phyloP scores from a whole-genome alignment of 2,888 invertebrate species.

The Onchidella celtica region DNA sequence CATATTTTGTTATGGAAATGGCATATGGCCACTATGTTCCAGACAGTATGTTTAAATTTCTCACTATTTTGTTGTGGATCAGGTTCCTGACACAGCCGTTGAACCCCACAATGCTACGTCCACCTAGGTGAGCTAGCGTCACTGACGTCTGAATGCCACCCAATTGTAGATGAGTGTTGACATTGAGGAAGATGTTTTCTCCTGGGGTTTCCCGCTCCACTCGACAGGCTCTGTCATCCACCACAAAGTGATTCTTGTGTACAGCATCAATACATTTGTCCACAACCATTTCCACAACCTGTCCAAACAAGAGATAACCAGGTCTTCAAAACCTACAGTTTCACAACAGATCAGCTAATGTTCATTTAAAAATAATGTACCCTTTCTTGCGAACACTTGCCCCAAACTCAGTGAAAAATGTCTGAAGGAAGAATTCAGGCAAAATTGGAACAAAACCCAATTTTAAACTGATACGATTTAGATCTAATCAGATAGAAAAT shows the following conservation, averaged over 20 bases:
- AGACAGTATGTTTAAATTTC: too few species aligned
- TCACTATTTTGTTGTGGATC: conserved; percentile 91
- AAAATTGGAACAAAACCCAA: too few species aligned
- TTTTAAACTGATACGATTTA: too few species aligned
- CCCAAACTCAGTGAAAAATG: too few species aligned
- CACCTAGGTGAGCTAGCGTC: conserved; percentile 50
- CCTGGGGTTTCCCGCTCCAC: conserved; percentile 94
- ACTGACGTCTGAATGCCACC: conserved; percentile 84
- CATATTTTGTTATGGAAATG: too few species aligned
- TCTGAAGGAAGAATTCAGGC: too few species aligned
- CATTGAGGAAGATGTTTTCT: conserved; percentile 96
- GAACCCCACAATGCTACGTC: conserved; percentile 86
- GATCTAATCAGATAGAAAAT: too few species aligned
- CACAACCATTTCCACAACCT: conserved; percentile 93
- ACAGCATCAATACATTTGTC: conserved; percentile 95
- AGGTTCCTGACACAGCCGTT: conserved; percentile 98
- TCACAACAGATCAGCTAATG: neutral
- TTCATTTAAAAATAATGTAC: too few species aligned
- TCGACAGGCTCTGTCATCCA: conserved; percentile 95
- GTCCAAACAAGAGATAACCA: conserved; percentile 36
- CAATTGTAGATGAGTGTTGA: conserved; percentile 96
- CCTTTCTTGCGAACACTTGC: too few species aligned
- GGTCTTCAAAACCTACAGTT: neutral
- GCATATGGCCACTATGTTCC: too few species aligned
- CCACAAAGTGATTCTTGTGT: conserved; percentile 88